Conservation (phyloP, 2,113 vertebrate genomes). For the Orcinus orca region DNA sequence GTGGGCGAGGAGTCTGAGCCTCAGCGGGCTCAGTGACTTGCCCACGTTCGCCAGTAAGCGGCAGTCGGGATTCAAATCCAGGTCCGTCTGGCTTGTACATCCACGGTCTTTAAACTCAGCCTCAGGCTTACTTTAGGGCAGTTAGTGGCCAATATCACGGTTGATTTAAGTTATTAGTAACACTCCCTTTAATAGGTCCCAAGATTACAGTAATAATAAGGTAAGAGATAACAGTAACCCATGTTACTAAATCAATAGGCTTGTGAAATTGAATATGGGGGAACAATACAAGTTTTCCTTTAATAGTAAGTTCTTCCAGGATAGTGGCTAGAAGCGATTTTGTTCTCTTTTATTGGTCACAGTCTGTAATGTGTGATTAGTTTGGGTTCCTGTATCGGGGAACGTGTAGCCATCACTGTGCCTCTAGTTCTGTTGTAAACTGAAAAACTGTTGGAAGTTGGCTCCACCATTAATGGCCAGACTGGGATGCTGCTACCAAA, state of each 20-base stretch:
- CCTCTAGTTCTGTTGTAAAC: not conserved
- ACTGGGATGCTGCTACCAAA: not conserved
- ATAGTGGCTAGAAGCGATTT: not conserved
- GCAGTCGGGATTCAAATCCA: not conserved
- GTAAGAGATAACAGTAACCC: not conserved
- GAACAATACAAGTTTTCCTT: not conserved
- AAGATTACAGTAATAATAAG: not conserved
- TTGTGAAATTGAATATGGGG: not conserved
- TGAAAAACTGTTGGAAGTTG: not conserved
- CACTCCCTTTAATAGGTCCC: not conserved
- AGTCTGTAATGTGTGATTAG: not conserved
- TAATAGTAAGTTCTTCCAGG: not conserved
- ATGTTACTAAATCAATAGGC: not conserved
- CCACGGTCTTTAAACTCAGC: not conserved
- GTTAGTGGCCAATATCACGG: not conserved
- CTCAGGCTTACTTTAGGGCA: not conserved
- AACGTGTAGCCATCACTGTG: not conserved
- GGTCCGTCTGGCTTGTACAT: not conserved
- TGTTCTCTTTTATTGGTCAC: not conserved
- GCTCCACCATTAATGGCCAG: not conserved
- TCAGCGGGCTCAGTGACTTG: not conserved
- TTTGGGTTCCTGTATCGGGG: not conserved
- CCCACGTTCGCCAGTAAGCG: not conserved
- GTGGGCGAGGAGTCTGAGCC: not conserved
- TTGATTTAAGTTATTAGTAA: not conserved